Evolutionary conservation across 2,888 invertebrate species (phyloP), one percentile per base, ranked within the genome.

Genomic region (Lasioglossum leucozonium): DNA sequence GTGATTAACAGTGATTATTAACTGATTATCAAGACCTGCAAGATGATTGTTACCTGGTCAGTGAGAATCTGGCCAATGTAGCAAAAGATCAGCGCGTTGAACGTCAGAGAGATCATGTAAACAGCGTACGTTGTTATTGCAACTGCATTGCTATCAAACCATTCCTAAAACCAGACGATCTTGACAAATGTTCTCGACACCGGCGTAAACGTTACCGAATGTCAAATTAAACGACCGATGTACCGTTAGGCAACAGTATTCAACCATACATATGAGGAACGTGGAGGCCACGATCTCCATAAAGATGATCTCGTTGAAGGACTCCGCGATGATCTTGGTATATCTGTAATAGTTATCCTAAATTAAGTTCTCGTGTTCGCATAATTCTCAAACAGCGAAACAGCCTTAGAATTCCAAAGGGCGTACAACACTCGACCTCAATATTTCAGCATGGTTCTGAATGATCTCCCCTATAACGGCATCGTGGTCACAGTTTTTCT

Each of bases 71-170:
- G 30, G 34, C 65, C 65, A 18, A 65, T 65, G 34, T 34, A 65
- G 18, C 65, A 65, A 65, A 65, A 65, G 18, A 65, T 65, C 34
- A 65, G 18, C 34, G 65, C 30, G 34, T 34, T 65, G 65, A 65
- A 65, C 16, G 34, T 65, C 30, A 65, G 34, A 3, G 65, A 65
- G 10, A 65, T 18, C 18, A 65, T 65, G 0, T 34, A 65, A 65
- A 65, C 18, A 3, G 3, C 34, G 10, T 65, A 65, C 18, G 65
- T 65, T 65, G 65, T 34, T 34, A 65, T 65, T 8, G 65, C 65
- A 6, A 65, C 22, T 8, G 18, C 10, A 34, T 65, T 65, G 65
- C 34, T 65, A 30, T 34, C 30, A 2, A 18, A 22, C 65, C 65
- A 65, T 22, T 65, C 65, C 65, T 65, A 18, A 16, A 65, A 65